Evolutionary conservation across 2,113 vertebrate species (phyloP).

Genomic region (Beaufortia kweichowensis): DNA sequence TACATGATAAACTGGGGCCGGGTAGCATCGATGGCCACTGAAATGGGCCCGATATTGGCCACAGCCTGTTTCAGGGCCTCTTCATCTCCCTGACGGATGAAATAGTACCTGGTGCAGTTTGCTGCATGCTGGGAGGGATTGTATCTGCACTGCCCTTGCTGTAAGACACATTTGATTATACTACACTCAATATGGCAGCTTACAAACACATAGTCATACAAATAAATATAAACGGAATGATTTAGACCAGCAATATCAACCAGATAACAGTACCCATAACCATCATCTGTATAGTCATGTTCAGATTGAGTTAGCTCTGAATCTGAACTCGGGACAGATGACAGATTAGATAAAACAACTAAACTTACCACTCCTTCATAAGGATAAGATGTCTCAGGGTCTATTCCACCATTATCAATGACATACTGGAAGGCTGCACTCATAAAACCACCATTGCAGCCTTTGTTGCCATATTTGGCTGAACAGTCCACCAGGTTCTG

Average conservation of each 20-base stretch:
- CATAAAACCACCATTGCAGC: constrained; percentile 75
- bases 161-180: constrained; percentile 14
- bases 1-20: constrained; percentile 77
- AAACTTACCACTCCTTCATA: constrained; percentile 63
- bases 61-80: constrained; percentile 71
- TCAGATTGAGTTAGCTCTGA: too few relatives aligned
- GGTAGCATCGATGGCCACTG: constrained; percentile 83
- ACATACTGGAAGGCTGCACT: constrained; percentile 70
- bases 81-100: constrained; percentile 70
- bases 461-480: constrained; percentile 68
- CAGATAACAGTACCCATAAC: too few relatives aligned
- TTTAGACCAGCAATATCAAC: background rate
- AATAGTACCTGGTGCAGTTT: constrained; percentile 77
- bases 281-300: too few relatives aligned
- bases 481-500: constrained; percentile 82
- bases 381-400: constrained; percentile 71
- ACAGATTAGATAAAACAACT: constrained; percentile 4
- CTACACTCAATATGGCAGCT: background rate
- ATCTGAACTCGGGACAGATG: too few relatives aligned
- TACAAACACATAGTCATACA: too few relatives aligned
- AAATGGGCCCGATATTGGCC: constrained; percentile 83
- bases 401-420: constrained; percentile 76
- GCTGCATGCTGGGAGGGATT: constrained; percentile 71
- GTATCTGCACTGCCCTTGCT: constrained; percentile 80
- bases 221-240: background rate